phyloP scores from a whole-genome alignment of 2,113 vertebrate genomes.

The Muntiacus reevesi region DNA sequence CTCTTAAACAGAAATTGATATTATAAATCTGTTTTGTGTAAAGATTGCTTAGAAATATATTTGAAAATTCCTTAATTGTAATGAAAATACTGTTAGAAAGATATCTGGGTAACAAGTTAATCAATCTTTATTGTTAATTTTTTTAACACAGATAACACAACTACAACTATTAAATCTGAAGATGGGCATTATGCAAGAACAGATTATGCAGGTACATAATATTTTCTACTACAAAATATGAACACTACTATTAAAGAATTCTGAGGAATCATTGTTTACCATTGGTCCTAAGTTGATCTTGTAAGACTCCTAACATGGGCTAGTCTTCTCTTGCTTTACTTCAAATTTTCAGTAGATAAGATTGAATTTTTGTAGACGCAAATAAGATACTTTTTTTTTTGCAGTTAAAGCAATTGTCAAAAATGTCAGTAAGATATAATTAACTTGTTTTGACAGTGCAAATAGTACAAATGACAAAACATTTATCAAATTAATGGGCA shows the following conservation, averaged over 20 bases:
- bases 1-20: background rate
- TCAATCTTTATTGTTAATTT: slow-evolving; percentile 29
- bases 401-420: slow-evolving; percentile 66
- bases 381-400: background rate
- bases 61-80: background rate
- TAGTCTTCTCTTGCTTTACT: background rate
- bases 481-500: slow-evolving; percentile 65
- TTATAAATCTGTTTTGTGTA: background rate
- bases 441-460: slow-evolving; percentile 64
- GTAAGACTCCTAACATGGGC: background rate
- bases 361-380: slow-evolving; percentile 15
- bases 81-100: background rate
- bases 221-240: background rate
- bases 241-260: background rate
- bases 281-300: background rate
- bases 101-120: background rate
- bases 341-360: background rate
- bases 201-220: slow-evolving; percentile 90
- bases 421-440: slow-evolving; percentile 71
- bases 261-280: background rate
- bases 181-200: slow-evolving; percentile 94
- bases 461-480: slow-evolving; percentile 67
- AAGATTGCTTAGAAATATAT: background rate
- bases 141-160: slow-evolving; percentile 88
- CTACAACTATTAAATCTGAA: slow-evolving; percentile 90